Conservation (phyloP, 1,140 invertebrate genomes). For the Drosophila mayri region DNA sequence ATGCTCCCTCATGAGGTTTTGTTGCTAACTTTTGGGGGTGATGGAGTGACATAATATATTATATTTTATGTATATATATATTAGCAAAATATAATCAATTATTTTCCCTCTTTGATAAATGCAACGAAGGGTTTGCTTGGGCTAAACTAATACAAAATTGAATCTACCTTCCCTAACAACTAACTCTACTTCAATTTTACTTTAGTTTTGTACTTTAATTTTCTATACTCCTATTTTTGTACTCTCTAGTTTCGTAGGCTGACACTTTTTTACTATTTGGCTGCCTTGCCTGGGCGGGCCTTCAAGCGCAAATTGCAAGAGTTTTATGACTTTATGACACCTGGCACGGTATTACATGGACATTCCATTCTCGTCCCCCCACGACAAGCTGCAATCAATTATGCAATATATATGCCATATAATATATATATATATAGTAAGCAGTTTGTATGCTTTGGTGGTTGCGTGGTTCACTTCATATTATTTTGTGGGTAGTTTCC, state of each 20-base stretch:
- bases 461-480: conserved; percentile 6
- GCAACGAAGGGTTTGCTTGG: not conserved
- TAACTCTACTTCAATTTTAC: no score
- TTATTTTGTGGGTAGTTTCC: conserved; percentile 30
- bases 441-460: not conserved
- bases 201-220: not conserved
- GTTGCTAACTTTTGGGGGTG: not conserved
- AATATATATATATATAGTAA: conserved; percentile 3
- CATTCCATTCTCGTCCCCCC: conserved; percentile 57
- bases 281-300: conserved; percentile 17
- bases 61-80: no score
- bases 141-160: not conserved
- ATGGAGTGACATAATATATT: no score
- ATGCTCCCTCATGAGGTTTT: not conserved
- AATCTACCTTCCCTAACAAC: not conserved
- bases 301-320: conserved; percentile 35
- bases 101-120: not conserved
- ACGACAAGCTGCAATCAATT: conserved; percentile 44
- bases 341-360: conserved; percentile 58
- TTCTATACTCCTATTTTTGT: not conserved
- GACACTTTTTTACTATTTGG: conserved; percentile 1
- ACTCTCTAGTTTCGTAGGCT: not conserved
- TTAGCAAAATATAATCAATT: no score
- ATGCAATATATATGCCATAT: conserved; percentile 65
- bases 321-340: conserved; percentile 58